These are phyloP conservation scores for Macquaria ambigua DNA, from an alignment of 2,113 vertebrate genomes.

Conservation along the genomic window DNA sequence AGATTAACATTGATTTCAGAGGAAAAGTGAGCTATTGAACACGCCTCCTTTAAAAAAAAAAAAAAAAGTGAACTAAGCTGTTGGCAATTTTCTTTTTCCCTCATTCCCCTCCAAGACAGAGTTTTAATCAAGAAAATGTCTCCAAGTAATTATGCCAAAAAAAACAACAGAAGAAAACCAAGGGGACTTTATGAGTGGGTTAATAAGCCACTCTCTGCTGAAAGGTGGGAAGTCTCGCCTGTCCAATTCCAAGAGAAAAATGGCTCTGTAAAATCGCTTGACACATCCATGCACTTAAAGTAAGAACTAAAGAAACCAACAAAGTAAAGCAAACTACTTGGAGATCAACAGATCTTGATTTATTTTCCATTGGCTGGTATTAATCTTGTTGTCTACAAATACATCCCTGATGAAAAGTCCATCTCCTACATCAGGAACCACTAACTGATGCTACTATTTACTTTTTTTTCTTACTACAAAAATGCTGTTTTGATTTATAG, in stretches of 20 bases:
- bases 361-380: background rate
- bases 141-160: slow-evolving; percentile 56
- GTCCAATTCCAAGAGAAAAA: slow-evolving; percentile 60
- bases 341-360: slow-evolving; percentile 9
- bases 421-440: background rate
- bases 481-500: background rate
- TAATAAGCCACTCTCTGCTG: slow-evolving; percentile 58
- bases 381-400: background rate
- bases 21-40: slow-evolving; percentile 21
- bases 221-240: slow-evolving; percentile 52
- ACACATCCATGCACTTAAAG: slow-evolving; percentile 38
- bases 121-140: slow-evolving; percentile 67
- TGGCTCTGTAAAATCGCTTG: slow-evolving; percentile 46
- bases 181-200: slow-evolving; percentile 51
- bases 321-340: slow-evolving; percentile 14
- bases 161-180: slow-evolving; percentile 35
- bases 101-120: slow-evolving; percentile 2
- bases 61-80: slow-evolving; percentile 28
- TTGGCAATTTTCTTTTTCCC: slow-evolving; percentile 35
- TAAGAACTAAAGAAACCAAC: slow-evolving; percentile 8
- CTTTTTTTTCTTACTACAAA: background rate
- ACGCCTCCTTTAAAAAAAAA: background rate
- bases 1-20: slow-evolving; percentile 51
- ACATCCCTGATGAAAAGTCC: background rate
- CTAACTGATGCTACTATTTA: background rate